A percentile compares a stretch with the other conserved stretches of the same genome.
Conservation (phyloP, 2,888 invertebrate species). For the Lithodes maja region DNA sequence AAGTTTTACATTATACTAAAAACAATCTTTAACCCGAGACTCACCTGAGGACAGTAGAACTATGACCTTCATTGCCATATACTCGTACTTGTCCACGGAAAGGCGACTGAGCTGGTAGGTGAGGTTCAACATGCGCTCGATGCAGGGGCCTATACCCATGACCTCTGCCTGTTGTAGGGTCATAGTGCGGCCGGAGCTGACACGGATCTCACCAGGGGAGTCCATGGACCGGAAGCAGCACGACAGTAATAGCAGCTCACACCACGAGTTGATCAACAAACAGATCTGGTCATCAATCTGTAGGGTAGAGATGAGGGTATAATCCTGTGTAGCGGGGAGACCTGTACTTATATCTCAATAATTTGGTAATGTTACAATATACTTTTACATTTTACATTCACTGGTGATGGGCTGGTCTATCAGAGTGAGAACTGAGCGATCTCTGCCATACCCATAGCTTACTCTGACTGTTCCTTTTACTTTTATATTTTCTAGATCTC, state of each 20-base stretch:
- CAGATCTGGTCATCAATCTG: conserved; percentile 99
- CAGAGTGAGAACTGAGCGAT: no score
- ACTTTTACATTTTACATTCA: no score
- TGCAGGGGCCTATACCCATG: conserved; percentile 81
- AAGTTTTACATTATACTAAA: no score
- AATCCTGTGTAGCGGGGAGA: no score
- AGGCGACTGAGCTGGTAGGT: conserved; percentile 93
- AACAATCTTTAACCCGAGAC: conserved; percentile 37
- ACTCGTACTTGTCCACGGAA: conserved; percentile 95
- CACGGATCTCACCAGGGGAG: conserved; percentile 87
- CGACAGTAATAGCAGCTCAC: conserved; percentile 91
- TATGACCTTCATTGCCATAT: conserved; percentile 96
- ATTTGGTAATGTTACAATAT: no score
- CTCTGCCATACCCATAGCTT: no score
- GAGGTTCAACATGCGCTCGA: conserved; percentile 95
- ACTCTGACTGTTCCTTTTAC: no score
- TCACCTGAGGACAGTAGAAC: conserved; percentile 92
- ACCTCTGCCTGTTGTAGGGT: conserved; percentile 82
- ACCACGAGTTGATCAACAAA: conserved; percentile 97
- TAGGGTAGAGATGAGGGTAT: not conserved
- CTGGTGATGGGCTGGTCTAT: no score
- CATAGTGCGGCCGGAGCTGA: conserved; percentile 78
- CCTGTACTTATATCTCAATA: no score
- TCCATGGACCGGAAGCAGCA: conserved; percentile 96
- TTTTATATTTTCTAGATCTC: no score